phyloP scores from a whole-genome alignment of 2,888 invertebrate species.

The Diplazon laetatorius region DNA sequence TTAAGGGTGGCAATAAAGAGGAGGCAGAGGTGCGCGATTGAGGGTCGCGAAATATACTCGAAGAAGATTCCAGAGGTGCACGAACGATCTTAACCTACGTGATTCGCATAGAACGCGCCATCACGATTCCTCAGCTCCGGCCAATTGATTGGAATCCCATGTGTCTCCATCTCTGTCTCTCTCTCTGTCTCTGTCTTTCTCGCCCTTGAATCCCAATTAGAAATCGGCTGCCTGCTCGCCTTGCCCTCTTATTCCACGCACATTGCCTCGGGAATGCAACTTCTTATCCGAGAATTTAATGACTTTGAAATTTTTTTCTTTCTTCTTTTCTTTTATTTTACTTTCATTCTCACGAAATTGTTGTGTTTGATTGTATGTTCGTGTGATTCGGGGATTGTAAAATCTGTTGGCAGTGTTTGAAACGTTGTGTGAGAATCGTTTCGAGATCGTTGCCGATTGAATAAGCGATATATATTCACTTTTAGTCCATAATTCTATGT shows the following conservation, averaged over 20 bases:
- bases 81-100: constrained; percentile 61
- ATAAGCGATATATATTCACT: no score
- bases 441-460: no score
- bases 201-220: constrained; percentile 74
- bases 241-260: constrained; percentile 31
- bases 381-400: no score
- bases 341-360: neutral
- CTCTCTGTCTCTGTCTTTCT: constrained; percentile 51
- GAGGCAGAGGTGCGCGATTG: constrained; percentile 40
- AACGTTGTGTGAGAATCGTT: no score
- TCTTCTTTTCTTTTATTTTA: no score
- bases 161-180: constrained; percentile 56
- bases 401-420: no score
- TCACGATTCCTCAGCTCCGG: constrained; percentile 58
- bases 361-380: neutral
- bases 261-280: constrained; percentile 35
- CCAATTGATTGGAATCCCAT: constrained; percentile 74
- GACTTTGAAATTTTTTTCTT: neutral
- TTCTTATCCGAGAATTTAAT: constrained; percentile 22
- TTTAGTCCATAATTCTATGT: no score
- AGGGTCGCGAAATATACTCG: constrained; percentile 31
- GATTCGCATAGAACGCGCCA: constrained; percentile 62
- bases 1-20: constrained; percentile 58
- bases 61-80: constrained; percentile 56
- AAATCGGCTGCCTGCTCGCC: constrained; percentile 46